These are phyloP conservation scores for Bergia puertoricense DNA, from an alignment of 92 coral and sea anemone genomes.

Conservation along the genomic window DNA sequence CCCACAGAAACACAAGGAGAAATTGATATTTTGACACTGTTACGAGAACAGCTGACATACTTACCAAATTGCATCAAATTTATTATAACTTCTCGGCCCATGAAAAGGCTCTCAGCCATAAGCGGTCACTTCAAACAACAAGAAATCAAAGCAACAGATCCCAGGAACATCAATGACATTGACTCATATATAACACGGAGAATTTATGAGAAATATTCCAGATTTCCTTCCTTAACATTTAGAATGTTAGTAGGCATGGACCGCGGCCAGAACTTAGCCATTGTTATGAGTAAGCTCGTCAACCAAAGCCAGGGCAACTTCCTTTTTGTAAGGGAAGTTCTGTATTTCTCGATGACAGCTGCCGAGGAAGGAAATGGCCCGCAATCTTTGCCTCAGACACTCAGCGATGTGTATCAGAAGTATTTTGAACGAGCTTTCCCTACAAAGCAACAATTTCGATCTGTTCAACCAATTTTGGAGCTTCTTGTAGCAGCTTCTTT, in stretches of 20 bases:
- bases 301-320: not conserved
- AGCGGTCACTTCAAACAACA: not conserved
- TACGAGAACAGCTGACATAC: not conserved
- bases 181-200: constrained; percentile 1
- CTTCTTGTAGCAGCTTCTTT: constrained; percentile 3
- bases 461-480: constrained; percentile 23
- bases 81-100: not conserved
- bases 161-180: not conserved
- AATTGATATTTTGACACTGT: not conserved
- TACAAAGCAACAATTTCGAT: not conserved
- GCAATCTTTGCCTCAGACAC: not conserved
- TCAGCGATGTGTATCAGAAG: constrained; percentile 1
- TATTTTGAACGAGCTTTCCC: constrained; percentile 1
- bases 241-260: not conserved
- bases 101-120: not conserved
- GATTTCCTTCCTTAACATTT: not conserved
- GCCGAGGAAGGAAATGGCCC: not conserved
- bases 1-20: not conserved
- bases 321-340: not conserved
- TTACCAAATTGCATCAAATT: not conserved
- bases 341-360: not conserved
- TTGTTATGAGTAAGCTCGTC: not conserved
- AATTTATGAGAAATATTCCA: not conserved
- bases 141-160: not conserved
- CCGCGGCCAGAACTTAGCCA: not conserved